phyloP scores from a whole-genome alignment of 2,113 vertebrate species.

The Dryoscopus gambensis region DNA sequence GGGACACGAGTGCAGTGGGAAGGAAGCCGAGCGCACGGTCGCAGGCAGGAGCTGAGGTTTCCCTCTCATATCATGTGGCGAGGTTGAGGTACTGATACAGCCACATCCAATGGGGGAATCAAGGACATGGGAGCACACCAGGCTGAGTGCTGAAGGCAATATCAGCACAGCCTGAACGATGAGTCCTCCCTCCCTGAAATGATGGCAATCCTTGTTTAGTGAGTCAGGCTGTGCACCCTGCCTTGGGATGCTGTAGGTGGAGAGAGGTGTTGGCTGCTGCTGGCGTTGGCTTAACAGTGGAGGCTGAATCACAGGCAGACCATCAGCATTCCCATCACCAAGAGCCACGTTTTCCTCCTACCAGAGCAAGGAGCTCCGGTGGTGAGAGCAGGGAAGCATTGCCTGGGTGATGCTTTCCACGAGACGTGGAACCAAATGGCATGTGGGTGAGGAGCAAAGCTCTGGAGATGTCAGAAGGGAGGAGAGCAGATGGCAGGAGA shows the following conservation, averaged over 20 bases:
- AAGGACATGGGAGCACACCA: background rate
- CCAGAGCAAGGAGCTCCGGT: fast-evolving
- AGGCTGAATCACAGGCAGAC: background rate
- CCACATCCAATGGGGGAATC: background rate
- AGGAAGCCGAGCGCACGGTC: background rate
- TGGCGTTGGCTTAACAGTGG: background rate
- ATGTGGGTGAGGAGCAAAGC: slow-evolving; percentile 24
- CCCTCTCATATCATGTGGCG: background rate
- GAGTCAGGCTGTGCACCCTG: background rate
- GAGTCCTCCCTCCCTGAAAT: background rate
- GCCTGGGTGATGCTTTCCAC: background rate
- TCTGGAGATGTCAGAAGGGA: background rate
- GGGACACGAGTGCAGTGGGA: background rate
- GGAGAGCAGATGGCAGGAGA: background rate
- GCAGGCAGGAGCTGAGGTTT: slow-evolving; percentile 10
- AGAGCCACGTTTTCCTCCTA: background rate
- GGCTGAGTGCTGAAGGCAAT: background rate
- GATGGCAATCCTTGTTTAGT: background rate
- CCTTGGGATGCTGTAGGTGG: background rate
- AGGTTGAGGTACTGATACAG: background rate
- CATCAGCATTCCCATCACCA: background rate
- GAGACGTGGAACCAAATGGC: background rate
- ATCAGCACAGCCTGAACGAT: background rate
- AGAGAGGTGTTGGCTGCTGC: background rate
- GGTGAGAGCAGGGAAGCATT: background rate